Evolutionary conservation across 2,797 vertebrate genomes (phyloP), one percentile per base, ranked within the genome.

Genomic region (Parambassis ranga): DNA sequence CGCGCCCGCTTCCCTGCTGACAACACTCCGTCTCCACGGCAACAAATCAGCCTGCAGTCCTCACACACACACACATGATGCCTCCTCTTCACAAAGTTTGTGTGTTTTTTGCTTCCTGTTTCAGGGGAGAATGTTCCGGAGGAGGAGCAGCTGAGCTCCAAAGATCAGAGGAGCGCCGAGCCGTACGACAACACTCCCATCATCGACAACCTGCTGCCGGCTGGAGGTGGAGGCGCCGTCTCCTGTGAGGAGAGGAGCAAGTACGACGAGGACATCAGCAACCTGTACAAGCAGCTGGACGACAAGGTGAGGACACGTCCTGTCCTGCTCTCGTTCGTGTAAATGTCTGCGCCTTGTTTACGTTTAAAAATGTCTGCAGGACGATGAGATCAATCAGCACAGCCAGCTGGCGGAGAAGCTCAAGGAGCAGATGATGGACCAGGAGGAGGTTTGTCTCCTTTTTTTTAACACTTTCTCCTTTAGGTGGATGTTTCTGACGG

Each of bases 381-480:
- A 98, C 78, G 96, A 98, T 65, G 96, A 98, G 85, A 98, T 98
- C 87, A 96, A 98, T 85, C 94, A 96, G 53, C 94, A 98, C 84
- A 96, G 95, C 83, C 96, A 98, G 79, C 32, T 96, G 81, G 92
- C 93, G 13, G 95, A 97, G 76, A 96, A 94, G 43, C 87, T 98
- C 3, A 96, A 95, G 78, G 94, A 96, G 42, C 95, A 98, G 90
- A 95, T 97, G 95, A 38, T 96, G 84, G 95, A 96, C 70, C 96
- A 96, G 82, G 95, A 98, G 28, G 96, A 98, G 95, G 96, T 97
- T 36, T 16, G 39, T 52, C 3, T 30, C 10, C 23, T n/a, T n/a
- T n/a, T n/a, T n/a, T n/a, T n/a, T n/a, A n/a, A n/a, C n/a, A n/a
- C n/a, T n/a, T n/a, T n/a, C n/a, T n/a, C n/a, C n/a, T n/a, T n/a